These are phyloP conservation scores for Ceyx melanurus DNA, from an alignment of 2,113 vertebrate species.

Conservation along the genomic window DNA sequence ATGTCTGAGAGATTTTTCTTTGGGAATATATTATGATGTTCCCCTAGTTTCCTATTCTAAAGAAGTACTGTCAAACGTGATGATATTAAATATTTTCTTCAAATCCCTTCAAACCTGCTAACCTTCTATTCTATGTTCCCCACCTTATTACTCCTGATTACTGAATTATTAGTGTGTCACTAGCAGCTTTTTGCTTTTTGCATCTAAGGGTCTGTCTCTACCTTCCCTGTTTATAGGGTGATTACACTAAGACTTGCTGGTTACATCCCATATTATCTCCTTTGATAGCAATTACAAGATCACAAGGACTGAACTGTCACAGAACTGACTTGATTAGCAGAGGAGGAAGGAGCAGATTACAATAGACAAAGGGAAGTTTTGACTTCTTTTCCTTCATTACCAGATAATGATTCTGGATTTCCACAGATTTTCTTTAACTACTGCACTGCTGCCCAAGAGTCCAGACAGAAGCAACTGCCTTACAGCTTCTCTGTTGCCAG, in stretches of 20 bases:
- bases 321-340: not conserved
- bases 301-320: not conserved
- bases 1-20: not conserved
- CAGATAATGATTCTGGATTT: not conserved
- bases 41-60: not conserved
- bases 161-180: not conserved
- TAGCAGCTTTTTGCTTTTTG: not conserved
- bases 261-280: not conserved
- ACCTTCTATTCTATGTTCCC: not conserved
- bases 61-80: not conserved
- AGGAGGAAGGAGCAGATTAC: not conserved
- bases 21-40: not conserved
- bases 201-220: not conserved
- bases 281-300: slow-evolving; percentile 6
- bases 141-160: not conserved
- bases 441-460: not conserved
- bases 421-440: not conserved
- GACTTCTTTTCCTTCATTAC: not conserved
- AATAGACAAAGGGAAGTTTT: not conserved
- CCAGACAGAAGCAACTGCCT: not conserved
- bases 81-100: not conserved
- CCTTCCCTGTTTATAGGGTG: not conserved
- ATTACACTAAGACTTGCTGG: not conserved
- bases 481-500: not conserved
- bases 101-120: not conserved